Conservation (phyloP, 2,113 vertebrate species). For the Phalacrocorax pelagicus region DNA sequence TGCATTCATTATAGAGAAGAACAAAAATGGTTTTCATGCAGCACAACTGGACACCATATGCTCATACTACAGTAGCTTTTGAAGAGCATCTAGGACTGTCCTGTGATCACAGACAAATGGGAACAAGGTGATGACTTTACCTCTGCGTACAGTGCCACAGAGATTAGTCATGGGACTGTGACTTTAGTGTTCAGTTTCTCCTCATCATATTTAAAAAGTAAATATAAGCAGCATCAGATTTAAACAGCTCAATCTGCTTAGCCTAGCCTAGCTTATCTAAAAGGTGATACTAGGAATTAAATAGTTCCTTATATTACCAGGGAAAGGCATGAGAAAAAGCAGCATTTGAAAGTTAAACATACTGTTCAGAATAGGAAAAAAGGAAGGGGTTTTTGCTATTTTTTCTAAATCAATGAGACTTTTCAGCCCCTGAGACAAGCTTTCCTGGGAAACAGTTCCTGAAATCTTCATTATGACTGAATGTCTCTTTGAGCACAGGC, state of each 20-base stretch:
- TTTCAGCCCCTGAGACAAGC: not conserved
- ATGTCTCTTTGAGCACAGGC: not conserved
- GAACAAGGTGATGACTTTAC: not conserved
- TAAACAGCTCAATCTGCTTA: not conserved
- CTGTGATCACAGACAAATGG: not conserved
- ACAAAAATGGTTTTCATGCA: not conserved
- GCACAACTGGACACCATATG: not conserved
- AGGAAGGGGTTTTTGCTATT: not conserved
- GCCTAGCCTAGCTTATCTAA: not conserved
- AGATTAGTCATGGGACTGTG: not conserved
- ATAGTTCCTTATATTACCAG: not conserved
- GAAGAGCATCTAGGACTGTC: not conserved
- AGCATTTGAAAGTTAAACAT: not conserved
- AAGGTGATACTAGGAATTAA: not conserved
- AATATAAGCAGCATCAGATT: not conserved
- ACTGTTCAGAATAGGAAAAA: not conserved
- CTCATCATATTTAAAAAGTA: not conserved
- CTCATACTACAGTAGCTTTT: not conserved
- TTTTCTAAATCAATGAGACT: not conserved
- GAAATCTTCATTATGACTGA: not conserved
- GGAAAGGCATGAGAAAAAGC: not conserved
- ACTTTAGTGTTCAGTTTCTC: not conserved
- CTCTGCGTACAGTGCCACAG: not conserved
- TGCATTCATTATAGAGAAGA: not conserved
- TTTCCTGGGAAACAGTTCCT: not conserved